These are phyloP conservation scores for Aethes cnicana DNA, from an alignment of 2,888 invertebrate species.

Conservation along the genomic window DNA sequence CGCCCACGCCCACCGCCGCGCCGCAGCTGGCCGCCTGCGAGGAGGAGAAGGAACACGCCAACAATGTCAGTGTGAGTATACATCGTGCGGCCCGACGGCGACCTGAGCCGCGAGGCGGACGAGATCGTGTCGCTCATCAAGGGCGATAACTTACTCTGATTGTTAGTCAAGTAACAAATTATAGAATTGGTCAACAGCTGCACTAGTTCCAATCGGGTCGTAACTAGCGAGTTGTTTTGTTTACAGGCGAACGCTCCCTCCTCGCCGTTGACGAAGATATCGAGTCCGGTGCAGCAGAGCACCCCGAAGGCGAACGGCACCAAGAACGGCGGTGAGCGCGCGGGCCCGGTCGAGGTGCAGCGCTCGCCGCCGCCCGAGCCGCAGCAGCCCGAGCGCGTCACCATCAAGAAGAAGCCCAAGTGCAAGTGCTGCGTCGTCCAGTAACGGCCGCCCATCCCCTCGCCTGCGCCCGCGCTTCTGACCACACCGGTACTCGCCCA, in stretches of 20 bases:
- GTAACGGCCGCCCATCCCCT: conserved; percentile 72
- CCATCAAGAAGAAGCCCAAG: conserved; percentile 96
- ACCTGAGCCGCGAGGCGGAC: too few relatives aligned
- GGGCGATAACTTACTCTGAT: too few relatives aligned
- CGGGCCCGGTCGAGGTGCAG: conserved; percentile 84
- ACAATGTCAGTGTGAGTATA: too few relatives aligned
- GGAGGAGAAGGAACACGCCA: too few relatives aligned
- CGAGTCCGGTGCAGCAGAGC: conserved; percentile 59
- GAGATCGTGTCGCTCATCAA: too few relatives aligned
- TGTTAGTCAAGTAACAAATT: too few relatives aligned
- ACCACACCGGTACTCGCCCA: conserved; percentile 56
- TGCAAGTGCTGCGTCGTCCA: conserved; percentile 97
- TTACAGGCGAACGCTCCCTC: conserved; percentile 62
- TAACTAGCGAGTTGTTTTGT: neutral
- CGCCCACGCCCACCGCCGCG: too few relatives aligned
- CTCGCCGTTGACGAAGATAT: conserved; percentile 65
- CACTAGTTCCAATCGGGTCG: neutral
- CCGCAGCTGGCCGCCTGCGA: too few relatives aligned
- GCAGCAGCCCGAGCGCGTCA: conserved; percentile 93
- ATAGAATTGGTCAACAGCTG: too few relatives aligned
- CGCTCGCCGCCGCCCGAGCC: conserved; percentile 89
- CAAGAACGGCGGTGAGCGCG: conserved; percentile 78
- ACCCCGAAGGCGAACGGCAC: conserved; percentile 73
- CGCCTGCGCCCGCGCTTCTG: conserved; percentile 17
- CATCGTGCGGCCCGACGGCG: too few relatives aligned